These are phyloP conservation scores for Dreissena polymorpha DNA, from an alignment of 1,140 invertebrate genomes.

Conservation along the genomic window DNA sequence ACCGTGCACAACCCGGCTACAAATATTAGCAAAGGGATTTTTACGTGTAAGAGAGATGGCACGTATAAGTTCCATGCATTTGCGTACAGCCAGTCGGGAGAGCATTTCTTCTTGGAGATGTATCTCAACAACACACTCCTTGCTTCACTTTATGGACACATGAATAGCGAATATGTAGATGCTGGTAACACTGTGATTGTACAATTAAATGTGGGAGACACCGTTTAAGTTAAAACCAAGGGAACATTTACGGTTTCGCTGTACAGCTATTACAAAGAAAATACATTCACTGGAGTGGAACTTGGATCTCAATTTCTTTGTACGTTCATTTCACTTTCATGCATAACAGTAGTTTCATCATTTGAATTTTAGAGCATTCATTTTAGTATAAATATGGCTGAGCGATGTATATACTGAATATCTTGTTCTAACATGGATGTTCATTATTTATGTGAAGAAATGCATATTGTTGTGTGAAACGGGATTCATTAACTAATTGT, in stretches of 20 bases:
- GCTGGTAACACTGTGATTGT: conserved; percentile 42
- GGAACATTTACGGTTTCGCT: conserved; percentile 5
- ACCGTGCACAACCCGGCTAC: background rate
- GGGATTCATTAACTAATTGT: no score
- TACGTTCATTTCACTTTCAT: background rate
- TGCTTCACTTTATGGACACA: conserved; percentile 27
- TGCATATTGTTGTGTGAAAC: background rate
- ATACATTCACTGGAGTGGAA: conserved; percentile 39
- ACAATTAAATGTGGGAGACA: conserved; percentile 23
- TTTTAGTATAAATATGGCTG: no score
- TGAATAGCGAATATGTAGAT: conserved; percentile 15
- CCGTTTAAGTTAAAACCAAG: conserved; percentile 8
- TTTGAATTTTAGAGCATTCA: no score
- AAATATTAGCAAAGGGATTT: background rate
- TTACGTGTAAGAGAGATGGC: conserved; percentile 12
- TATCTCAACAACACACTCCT: conserved; percentile 25
- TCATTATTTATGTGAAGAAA: background rate
- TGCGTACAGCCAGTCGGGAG: conserved; percentile 4
- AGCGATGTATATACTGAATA: background rate
- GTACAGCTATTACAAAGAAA: background rate
- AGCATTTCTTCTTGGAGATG: conserved; percentile 16
- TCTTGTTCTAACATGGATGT: background rate
- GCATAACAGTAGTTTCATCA: no score
- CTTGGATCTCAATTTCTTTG: conserved; percentile 14
- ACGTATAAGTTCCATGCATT: conserved; percentile 45